A percentile compares a stretch with the other conserved stretches of the same genome.
Evolutionary conservation across 2,113 vertebrate species (phyloP).

Genomic region (Misgurnus mizolepis): DNA sequence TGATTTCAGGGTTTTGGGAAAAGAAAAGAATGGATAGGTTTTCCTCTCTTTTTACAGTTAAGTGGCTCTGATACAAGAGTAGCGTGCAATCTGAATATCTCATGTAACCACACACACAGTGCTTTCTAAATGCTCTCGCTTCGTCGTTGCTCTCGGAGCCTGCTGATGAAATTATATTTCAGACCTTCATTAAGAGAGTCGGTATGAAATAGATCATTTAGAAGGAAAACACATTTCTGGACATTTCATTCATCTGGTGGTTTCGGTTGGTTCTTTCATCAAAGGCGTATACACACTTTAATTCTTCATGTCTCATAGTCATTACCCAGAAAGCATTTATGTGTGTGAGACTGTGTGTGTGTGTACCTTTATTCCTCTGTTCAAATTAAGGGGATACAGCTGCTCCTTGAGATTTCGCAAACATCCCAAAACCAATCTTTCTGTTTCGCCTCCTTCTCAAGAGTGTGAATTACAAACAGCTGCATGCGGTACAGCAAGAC

Average conservation of each 20-base stretch:
- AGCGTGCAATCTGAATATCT: constrained; percentile 4
- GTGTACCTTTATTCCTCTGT: constrained; percentile 9
- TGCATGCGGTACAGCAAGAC: constrained; percentile 16
- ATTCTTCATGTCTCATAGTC: constrained; percentile 24
- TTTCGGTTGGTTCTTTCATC: constrained; percentile 32
- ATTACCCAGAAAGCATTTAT: background rate
- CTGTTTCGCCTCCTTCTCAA: constrained; percentile 13
- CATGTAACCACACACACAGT: constrained; percentile 24
- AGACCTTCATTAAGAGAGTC: constrained; percentile 22
- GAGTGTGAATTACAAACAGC: constrained; percentile 43
- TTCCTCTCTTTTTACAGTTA: constrained; percentile 40
- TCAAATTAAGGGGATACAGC: constrained; percentile 36
- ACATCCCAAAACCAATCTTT: constrained; percentile 35
- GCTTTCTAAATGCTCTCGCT: constrained; percentile 14
- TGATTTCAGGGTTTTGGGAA: constrained; percentile 31
- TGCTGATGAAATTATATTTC: constrained; percentile 42
- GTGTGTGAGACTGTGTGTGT: constrained; percentile 7
- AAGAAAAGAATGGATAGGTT: constrained; percentile 31
- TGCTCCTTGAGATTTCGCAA: constrained; percentile 38
- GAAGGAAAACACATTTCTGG: constrained; percentile 25
- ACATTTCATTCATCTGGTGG: constrained; percentile 25
- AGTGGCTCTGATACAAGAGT: constrained; percentile 26
- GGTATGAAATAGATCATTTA: constrained; percentile 39
- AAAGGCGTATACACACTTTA: constrained; percentile 21
- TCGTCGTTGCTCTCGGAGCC: background rate